Evolutionary conservation across 1,140 invertebrate genomes (phyloP).

Genomic region (Nautilus pompilius): DNA sequence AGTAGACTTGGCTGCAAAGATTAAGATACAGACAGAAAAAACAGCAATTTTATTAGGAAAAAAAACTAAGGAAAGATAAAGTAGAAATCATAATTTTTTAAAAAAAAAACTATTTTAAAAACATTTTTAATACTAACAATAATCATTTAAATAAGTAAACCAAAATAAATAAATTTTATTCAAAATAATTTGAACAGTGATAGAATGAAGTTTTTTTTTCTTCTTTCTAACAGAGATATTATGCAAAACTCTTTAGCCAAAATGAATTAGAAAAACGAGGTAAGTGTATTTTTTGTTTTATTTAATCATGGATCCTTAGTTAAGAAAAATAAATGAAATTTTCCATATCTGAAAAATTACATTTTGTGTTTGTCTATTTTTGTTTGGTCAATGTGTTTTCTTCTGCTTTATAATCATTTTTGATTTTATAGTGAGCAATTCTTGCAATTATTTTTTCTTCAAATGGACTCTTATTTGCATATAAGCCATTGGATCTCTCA

Average conservation of each 20-base stretch:
- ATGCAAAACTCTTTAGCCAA: slow-evolving; percentile 45
- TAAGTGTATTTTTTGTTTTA: slow-evolving; percentile 9
- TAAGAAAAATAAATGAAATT: not conserved
- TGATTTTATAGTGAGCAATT: no score
- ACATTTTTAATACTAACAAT: no score
- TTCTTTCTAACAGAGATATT: slow-evolving; percentile 34
- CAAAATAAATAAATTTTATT: not conserved
- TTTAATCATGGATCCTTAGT: not conserved
- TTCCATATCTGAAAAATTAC: not conserved
- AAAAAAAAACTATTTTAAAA: no score
- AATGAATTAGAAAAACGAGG: slow-evolving; percentile 38
- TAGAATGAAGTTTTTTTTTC: not conserved
- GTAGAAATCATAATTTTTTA: not conserved
- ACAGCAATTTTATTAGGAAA: not conserved
- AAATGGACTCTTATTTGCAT: no score
- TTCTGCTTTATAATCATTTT: not conserved
- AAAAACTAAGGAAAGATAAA: not conserved
- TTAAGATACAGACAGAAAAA: not conserved
- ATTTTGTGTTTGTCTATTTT: not conserved
- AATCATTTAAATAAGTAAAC: no score
- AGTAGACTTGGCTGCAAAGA: not conserved
- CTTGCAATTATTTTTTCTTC: no score
- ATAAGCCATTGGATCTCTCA: no score
- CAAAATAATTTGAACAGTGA: not conserved
- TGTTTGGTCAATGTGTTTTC: not conserved